These are phyloP conservation scores for Donacobius atricapilla DNA, from an alignment of 2,113 vertebrate species.

Conservation along the genomic window DNA sequence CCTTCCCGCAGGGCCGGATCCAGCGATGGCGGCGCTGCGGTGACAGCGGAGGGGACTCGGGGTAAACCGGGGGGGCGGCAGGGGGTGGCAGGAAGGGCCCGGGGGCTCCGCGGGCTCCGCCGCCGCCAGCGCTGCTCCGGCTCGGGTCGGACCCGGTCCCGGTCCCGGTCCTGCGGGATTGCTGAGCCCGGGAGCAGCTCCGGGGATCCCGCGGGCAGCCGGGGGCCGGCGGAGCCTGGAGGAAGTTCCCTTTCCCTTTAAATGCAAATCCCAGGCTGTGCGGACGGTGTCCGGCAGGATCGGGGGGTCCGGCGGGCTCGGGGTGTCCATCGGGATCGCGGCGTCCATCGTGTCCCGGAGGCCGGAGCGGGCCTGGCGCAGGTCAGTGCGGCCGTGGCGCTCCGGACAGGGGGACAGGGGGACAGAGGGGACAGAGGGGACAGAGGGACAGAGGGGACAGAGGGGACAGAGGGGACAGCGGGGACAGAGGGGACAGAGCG, in stretches of 20 bases:
- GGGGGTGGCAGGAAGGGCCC: neutral
- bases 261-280: slow-evolving; percentile 66
- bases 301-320: neutral
- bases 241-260: slow-evolving; percentile 68
- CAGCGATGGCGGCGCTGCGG: fast-evolving
- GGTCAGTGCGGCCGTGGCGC: neutral
- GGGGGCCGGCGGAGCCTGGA: neutral
- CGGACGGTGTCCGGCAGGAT: neutral
- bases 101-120: no score
- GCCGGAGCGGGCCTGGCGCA: neutral
- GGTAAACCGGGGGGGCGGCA: neutral
- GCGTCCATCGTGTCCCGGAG: neutral
- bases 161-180: fast-evolving
- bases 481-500: neutral
- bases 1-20: neutral
- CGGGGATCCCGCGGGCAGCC: neutral
- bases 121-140: no score
- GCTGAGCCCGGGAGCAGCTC: neutral
- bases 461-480: neutral
- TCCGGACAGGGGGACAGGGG: neutral
- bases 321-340: neutral
- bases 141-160: no score
- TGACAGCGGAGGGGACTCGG: neutral
- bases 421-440: neutral
- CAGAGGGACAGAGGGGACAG: neutral